A percentile compares a stretch with the other conserved stretches of the same genome.
Conservation (phyloP, 2,888 invertebrate genomes). For the Melanotus villosus region DNA sequence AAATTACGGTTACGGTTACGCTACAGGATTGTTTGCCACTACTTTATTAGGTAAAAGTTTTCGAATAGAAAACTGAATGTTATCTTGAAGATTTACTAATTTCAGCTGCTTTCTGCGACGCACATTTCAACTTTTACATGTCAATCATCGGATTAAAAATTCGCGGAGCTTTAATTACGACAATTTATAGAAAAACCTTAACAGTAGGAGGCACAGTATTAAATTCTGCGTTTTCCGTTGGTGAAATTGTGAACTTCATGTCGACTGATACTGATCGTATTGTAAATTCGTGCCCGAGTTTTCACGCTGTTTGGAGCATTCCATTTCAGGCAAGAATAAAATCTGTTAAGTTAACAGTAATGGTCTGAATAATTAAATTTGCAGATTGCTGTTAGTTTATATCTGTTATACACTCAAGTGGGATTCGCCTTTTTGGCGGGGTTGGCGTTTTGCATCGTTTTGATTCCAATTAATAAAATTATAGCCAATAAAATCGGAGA, state of each 20-base stretch:
- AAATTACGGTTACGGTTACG: slow-evolving; percentile 77
- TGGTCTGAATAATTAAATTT: slow-evolving; percentile 55
- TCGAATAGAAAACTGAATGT: background rate
- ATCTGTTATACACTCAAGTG: slow-evolving; percentile 89
- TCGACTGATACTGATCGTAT: slow-evolving; percentile 97
- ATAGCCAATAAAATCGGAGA: slow-evolving; percentile 91
- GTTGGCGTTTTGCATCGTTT: slow-evolving; percentile 84
- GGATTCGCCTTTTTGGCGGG: slow-evolving; percentile 94
- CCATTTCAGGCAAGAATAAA: slow-evolving; percentile 89
- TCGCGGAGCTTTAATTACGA: slow-evolving; percentile 86
- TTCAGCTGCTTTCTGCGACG: slow-evolving; percentile 81
- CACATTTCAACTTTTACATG: slow-evolving; percentile 93
- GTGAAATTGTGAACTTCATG: slow-evolving; percentile 96
- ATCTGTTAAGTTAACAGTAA: background rate
- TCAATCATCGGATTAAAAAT: slow-evolving; percentile 88
- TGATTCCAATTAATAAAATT: slow-evolving; percentile 94
- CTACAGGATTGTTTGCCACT: slow-evolving; percentile 75
- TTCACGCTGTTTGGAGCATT: slow-evolving; percentile 97
- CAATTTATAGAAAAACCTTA: slow-evolving; percentile 83
- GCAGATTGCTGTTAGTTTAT: slow-evolving; percentile 85
- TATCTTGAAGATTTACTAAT: too few relatives aligned
- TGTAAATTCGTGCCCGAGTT: slow-evolving; percentile 95
- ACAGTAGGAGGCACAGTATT: slow-evolving; percentile 64
- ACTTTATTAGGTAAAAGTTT: slow-evolving; percentile 77
- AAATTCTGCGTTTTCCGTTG: slow-evolving; percentile 73